These are phyloP conservation scores for Drosophila auraria DNA, from an alignment of 1,140 invertebrate genomes.

Conservation along the genomic window DNA sequence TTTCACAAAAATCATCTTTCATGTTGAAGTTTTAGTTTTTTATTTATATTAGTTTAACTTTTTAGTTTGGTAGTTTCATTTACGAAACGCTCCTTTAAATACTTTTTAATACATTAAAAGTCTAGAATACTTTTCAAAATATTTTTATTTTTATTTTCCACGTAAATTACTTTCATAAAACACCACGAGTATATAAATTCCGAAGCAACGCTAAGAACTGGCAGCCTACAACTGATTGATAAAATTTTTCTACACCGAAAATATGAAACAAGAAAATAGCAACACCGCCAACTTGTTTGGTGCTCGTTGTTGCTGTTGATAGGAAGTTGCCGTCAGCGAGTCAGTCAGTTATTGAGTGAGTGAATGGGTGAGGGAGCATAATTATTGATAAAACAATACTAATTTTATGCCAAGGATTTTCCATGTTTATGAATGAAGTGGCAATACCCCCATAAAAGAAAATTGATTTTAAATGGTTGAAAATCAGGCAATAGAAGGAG, in stretches of 20 bases:
- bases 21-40: conserved; percentile 7
- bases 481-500: conserved; percentile 43
- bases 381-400: conserved; percentile 84
- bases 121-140: not conserved
- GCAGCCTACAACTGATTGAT: conserved; percentile 54
- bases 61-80: not conserved
- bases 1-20: conserved; percentile 60
- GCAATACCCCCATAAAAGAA: conserved; percentile 20
- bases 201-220: conserved; percentile 49
- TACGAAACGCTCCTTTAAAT: no score
- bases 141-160: not conserved
- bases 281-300: conserved; percentile 51
- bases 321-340: conserved; percentile 28
- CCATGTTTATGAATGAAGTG: conserved; percentile 72
- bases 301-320: conserved; percentile 44
- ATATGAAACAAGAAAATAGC: conserved; percentile 62
- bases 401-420: conserved; percentile 58
- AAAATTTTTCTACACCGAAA: conserved; percentile 25
- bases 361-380: conserved; percentile 56
- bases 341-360: conserved; percentile 22
- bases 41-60: not conserved
- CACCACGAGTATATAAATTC: not conserved
- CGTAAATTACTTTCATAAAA: not conserved
- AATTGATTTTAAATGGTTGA: conserved; percentile 72
- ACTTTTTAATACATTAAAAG: not conserved